A percentile compares a stretch with the other conserved stretches of the same genome.
These are phyloP conservation scores for Alligator sinensis DNA, from an alignment of 2,113 vertebrate genomes.

Conservation along the genomic window DNA sequence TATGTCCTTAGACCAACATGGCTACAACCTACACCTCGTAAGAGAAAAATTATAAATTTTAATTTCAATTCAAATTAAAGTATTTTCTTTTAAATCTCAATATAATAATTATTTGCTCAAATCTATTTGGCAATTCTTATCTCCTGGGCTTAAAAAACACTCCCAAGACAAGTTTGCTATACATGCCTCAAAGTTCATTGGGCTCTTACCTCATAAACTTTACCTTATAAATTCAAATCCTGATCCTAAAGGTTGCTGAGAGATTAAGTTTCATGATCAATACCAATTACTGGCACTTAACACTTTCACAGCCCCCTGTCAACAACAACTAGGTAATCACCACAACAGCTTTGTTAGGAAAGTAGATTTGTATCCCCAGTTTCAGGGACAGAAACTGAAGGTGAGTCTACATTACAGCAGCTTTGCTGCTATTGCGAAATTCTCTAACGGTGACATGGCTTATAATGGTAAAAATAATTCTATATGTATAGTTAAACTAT, in stretches of 20 bases:
- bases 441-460: neutral
- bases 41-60: too few species aligned
- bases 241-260: neutral
- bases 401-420: too few species aligned
- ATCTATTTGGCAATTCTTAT: neutral
- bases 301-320: neutral
- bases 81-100: neutral
- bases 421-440: neutral
- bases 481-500: neutral
- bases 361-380: neutral
- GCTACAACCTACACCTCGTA: too few species aligned
- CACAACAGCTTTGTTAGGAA: neutral
- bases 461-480: neutral
- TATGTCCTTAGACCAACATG: too few species aligned
- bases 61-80: neutral
- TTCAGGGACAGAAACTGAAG: neutral
- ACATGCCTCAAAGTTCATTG: neutral
- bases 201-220: neutral
- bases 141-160: neutral
- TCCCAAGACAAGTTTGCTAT: neutral
- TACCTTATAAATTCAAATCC: neutral
- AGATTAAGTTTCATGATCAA: neutral
- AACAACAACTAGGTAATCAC: neutral
- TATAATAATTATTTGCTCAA: neutral
- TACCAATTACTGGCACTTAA: neutral